Conservation (phyloP, 2,113 vertebrate species). For the Lamprologus sp. region DNA sequence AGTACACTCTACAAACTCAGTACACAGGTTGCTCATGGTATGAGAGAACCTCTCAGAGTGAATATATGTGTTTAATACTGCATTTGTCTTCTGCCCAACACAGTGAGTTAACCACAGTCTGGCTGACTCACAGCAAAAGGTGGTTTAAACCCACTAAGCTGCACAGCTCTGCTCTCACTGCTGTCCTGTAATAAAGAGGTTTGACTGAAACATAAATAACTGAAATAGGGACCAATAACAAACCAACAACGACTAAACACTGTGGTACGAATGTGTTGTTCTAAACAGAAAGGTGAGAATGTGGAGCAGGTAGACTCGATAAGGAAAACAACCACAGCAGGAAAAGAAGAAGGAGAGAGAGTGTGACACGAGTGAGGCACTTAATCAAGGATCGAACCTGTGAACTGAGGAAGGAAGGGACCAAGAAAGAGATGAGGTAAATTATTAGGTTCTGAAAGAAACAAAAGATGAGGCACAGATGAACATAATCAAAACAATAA, state of each 20-base stretch:
- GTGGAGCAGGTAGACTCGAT: not conserved
- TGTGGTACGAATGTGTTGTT: not conserved
- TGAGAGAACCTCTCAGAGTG: not conserved
- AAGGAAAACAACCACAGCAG: not conserved
- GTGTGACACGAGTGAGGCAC: not conserved
- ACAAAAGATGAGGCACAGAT: not conserved
- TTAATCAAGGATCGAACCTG: not conserved
- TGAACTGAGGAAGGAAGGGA: not conserved
- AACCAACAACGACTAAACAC: not conserved
- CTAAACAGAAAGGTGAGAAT: not conserved
- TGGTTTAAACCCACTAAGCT: not conserved
- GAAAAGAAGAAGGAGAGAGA: not conserved
- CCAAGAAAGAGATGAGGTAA: not conserved
- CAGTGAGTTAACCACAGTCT: fast-evolving
- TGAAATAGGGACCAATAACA: not conserved
- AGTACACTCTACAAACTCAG: not conserved
- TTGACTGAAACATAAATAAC: not conserved
- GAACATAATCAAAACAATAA: not conserved
- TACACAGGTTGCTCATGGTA: not conserved
- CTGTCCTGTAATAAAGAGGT: not conserved
- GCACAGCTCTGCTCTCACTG: not conserved
- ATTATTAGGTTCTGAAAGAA: not conserved
- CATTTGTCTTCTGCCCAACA: not conserved
- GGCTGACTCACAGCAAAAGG: not conserved
- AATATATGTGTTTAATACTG: not conserved